phyloP scores from a whole-genome alignment of 2,888 invertebrate genomes.

The Sipha maydis region DNA sequence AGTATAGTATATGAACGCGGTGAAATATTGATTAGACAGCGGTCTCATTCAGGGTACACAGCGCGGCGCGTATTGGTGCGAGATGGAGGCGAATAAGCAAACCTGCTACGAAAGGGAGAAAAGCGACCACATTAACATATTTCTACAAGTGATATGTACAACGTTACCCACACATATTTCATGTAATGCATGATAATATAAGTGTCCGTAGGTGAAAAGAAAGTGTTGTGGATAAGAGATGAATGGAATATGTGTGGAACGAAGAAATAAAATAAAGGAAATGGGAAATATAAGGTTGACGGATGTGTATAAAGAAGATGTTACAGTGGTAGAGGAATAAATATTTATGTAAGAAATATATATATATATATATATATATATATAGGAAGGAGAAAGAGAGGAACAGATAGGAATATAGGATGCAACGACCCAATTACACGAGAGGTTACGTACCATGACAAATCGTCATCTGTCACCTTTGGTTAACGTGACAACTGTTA shows the following conservation, averaged over 20 bases:
- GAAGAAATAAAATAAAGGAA: not conserved
- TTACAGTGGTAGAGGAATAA: not conserved
- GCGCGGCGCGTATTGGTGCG: too few relatives aligned
- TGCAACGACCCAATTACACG: conserved; percentile 15
- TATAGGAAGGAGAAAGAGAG: not conserved
- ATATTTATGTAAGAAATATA: not conserved
- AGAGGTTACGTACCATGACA: conserved; percentile 21
- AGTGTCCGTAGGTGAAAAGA: not conserved
- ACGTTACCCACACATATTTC: too few relatives aligned
- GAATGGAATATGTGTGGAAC: too few relatives aligned
- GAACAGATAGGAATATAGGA: too few relatives aligned
- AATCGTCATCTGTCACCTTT: conserved; percentile 22
- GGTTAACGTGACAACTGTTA: conserved; percentile 43
- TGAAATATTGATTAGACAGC: conserved; percentile 34
- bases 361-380: too few relatives aligned
- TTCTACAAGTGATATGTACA: too few relatives aligned
- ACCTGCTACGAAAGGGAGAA: not conserved
- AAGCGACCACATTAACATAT: conserved; percentile 5
- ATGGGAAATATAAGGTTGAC: too few relatives aligned
- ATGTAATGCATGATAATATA: not conserved
- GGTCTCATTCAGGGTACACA: too few relatives aligned
- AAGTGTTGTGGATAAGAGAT: not conserved
- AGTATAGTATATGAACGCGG: not conserved
- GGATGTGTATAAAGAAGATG: not conserved
- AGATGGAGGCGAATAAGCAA: not conserved